Evolutionary conservation across 2,113 vertebrate genomes (phyloP).

Genomic region (Willisornis vidua): DNA sequence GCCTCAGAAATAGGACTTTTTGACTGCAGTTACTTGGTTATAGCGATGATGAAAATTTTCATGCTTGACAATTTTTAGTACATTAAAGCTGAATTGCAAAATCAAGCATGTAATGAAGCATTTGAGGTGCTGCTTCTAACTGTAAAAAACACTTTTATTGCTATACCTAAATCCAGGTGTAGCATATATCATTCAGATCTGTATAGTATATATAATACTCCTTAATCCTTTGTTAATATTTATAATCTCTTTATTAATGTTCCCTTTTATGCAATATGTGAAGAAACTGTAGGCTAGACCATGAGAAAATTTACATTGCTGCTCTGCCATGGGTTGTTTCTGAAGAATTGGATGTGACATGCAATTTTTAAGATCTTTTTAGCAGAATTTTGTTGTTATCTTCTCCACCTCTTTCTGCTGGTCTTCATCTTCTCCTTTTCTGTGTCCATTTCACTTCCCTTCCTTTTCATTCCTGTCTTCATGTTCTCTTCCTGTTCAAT

Average conservation of each 20-base stretch:
- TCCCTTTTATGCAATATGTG: neutral
- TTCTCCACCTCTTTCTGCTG: neutral
- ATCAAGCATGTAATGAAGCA: neutral
- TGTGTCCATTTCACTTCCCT: neutral
- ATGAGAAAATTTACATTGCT: neutral
- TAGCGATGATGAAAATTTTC: neutral
- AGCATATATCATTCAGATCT: neutral
- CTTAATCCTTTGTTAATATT: neutral
- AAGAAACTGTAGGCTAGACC: neutral
- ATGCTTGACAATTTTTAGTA: neutral
- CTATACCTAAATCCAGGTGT: neutral
- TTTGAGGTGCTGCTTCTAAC: neutral
- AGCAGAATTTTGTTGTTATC: neutral
- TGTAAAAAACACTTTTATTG: neutral
- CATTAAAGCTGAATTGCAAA: neutral
- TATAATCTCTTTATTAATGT: conserved; percentile 3
- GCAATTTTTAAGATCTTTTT: neutral
- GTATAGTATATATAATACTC: neutral
- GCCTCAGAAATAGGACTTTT: neutral
- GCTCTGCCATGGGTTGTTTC: neutral
- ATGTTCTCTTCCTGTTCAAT: neutral
- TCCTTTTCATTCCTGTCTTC: neutral
- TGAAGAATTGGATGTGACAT: neutral
- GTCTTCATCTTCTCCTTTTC: neutral
- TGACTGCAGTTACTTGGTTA: neutral